Conservation (phyloP, 2,888 invertebrate species). For the Cheilosia scutellata region DNA sequence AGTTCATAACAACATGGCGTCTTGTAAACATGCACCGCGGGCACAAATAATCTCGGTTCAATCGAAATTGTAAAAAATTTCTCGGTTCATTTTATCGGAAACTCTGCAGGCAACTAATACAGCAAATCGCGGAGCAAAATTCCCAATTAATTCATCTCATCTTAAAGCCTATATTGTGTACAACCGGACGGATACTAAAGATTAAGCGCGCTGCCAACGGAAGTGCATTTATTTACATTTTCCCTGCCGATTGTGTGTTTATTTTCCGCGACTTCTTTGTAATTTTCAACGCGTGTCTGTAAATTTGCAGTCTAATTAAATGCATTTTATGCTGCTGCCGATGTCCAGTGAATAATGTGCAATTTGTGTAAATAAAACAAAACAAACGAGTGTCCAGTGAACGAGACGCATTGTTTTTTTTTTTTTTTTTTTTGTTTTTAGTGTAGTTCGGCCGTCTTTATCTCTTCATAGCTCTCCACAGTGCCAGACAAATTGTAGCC, state of each 20-base stretch:
- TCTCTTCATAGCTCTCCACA: slow-evolving; percentile 1
- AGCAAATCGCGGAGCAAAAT: background rate
- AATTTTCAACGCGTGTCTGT: slow-evolving; percentile 18
- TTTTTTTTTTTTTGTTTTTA: too few species aligned
- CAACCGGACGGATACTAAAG: slow-evolving; percentile 40
- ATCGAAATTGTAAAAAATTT: slow-evolving; percentile 27
- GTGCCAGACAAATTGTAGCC: slow-evolving; percentile 67
- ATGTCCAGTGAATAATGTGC: slow-evolving; percentile 25
- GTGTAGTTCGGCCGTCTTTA: slow-evolving; percentile 5
- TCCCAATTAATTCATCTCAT: background rate
- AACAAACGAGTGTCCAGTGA: slow-evolving; percentile 21
- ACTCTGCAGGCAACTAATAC: slow-evolving; percentile 20
- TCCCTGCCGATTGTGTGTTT: slow-evolving; percentile 40
- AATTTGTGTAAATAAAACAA: slow-evolving; percentile 29
- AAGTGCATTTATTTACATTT: slow-evolving; percentile 72
- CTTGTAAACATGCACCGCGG: slow-evolving; percentile 39
- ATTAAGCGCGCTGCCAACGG: slow-evolving; percentile 35
- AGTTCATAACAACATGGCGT: slow-evolving; percentile 72
- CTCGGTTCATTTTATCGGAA: slow-evolving; percentile 35
- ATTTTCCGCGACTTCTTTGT: slow-evolving; percentile 45
- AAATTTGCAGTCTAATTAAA: slow-evolving; percentile 47
- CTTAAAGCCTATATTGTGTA: slow-evolving; percentile 13
- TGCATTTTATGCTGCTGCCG: background rate
- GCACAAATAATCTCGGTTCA: slow-evolving; percentile 8
- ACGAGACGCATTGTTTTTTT: slow-evolving; percentile 18